A percentile compares a stretch with the other conserved stretches of the same genome.
Evolutionary conservation across 1,140 invertebrate genomes (phyloP).

Genomic region (Ptiloglossa arizonensis): DNA sequence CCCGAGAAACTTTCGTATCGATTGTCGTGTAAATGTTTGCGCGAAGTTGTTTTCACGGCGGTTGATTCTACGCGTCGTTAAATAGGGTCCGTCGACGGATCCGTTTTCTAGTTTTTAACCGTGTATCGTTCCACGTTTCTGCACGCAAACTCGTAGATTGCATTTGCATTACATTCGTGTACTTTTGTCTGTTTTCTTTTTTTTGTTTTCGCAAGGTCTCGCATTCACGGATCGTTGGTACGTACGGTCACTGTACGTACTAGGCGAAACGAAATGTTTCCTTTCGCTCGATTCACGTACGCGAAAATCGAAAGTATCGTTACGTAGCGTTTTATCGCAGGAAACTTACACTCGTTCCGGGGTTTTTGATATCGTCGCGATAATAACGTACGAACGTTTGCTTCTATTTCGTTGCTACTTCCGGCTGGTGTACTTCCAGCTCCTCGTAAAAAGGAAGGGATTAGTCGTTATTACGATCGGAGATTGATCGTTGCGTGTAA

Average conservation of each 20-base stretch:
- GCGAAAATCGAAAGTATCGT: too few species aligned
- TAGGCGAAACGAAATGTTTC: too few species aligned
- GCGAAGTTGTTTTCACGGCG: not conserved
- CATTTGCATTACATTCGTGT: conserved; percentile 31
- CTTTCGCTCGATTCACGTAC: too few species aligned
- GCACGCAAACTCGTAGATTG: conserved; percentile 18
- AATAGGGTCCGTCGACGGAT: too few species aligned
- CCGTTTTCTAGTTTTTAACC: not conserved
- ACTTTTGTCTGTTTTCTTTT: not conserved
- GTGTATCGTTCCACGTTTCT: not conserved
- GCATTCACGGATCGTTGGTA: conserved; percentile 53
- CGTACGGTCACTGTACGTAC: conserved; percentile 45
- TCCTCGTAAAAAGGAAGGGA: too few species aligned
- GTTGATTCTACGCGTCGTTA: not conserved
- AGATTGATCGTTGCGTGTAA: not conserved
- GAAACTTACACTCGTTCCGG: too few species aligned
- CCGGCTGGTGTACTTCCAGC: too few species aligned
- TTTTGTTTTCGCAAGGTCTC: conserved; percentile 34
- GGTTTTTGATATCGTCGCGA: too few species aligned
- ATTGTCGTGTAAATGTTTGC: conserved; percentile 16
- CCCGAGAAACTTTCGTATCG: not conserved
- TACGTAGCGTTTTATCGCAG: too few species aligned
- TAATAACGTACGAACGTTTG: too few species aligned
- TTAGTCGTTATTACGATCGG: too few species aligned
- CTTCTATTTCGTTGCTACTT: too few species aligned